A percentile compares a stretch with the other conserved stretches of the same genome.
phyloP scores from a whole-genome alignment of 2,888 invertebrate genomes.

The Celastrina argiolus region DNA sequence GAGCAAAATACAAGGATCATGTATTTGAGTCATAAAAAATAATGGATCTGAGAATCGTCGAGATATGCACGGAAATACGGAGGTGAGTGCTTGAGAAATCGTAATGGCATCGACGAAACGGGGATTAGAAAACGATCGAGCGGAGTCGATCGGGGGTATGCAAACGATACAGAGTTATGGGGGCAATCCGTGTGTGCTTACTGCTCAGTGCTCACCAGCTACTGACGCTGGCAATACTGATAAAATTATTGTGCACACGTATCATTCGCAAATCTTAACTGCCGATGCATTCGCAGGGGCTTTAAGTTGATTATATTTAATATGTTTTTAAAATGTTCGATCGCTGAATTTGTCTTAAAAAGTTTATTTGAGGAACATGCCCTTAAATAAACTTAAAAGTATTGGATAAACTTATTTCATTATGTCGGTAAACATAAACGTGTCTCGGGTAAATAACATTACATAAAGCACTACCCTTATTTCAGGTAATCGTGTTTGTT shows the following conservation, averaged over 20 bases:
- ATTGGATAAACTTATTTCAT: conserved; percentile 27
- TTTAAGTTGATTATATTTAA: too few relatives aligned
- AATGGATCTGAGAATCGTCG: conserved; percentile 76
- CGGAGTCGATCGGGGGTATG: conserved; percentile 63
- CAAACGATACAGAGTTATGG: conserved; percentile 24
- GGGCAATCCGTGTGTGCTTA: conserved; percentile 14
- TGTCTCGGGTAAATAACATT: conserved; percentile 54
- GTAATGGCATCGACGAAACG: conserved; percentile 74
- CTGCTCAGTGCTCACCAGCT: neutral
- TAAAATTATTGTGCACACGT: neutral
- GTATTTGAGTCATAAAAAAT: conserved; percentile 75
- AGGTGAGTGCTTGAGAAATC: conserved; percentile 73
- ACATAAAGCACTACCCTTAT: conserved; percentile 66
- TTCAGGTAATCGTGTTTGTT: conserved; percentile 70
- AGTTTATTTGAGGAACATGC: too few relatives aligned
- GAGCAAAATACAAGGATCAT: conserved; percentile 60
- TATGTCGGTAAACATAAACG: conserved; percentile 28
- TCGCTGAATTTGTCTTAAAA: too few relatives aligned
- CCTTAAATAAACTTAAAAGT: neutral
- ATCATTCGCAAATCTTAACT: neutral
- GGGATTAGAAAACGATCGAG: conserved; percentile 76
- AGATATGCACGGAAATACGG: conserved; percentile 77
- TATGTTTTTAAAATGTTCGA: too few relatives aligned
- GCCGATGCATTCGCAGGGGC: too few relatives aligned
- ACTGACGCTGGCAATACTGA: neutral